Evolutionary conservation across 1,140 invertebrate species (phyloP).

Genomic region (Drosophila varians): DNA sequence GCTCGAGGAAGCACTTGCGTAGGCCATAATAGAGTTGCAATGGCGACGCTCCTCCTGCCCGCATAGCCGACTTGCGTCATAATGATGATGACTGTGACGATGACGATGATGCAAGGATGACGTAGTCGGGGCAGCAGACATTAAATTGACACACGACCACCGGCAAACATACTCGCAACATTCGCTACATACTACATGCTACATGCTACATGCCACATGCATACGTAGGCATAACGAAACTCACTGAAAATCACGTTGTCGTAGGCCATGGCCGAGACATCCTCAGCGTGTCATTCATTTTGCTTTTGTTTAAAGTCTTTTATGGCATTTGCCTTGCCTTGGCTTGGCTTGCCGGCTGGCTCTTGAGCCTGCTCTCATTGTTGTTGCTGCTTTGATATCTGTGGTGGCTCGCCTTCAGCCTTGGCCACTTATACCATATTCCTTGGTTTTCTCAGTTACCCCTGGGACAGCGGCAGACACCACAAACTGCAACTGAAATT

Average conservation of each 20-base stretch:
- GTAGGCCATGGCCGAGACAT: constrained; percentile 75
- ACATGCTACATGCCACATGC: background rate
- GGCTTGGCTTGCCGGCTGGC: constrained; percentile 15
- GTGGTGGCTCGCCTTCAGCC: constrained; percentile 22
- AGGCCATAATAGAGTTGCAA: constrained; percentile 74
- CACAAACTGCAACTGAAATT: constrained; percentile 66
- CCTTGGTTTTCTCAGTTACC: constrained; percentile 3
- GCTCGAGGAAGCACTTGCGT: constrained; percentile 30
- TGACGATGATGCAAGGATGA: constrained; percentile 41
- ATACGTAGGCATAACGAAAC: constrained; percentile 49
- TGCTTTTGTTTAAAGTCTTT: constrained; percentile 71
- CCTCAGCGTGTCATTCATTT: constrained; percentile 70
- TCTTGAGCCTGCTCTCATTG: constrained; percentile 11
- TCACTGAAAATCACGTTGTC: constrained; percentile 78
- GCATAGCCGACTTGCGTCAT: constrained; percentile 29
- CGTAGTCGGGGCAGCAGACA: constrained; percentile 56
- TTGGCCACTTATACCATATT: constrained; percentile 63
- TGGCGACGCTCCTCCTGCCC: constrained; percentile 30
- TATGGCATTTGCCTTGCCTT: constrained; percentile 43
- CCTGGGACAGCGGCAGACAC: constrained; percentile 21
- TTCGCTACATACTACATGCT: background rate
- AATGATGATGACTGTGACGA: constrained; percentile 27
- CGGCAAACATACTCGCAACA: constrained; percentile 39
- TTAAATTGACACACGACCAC: constrained; percentile 78
- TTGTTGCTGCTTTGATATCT: constrained; percentile 32